Conservation (phyloP, 2,113 vertebrate genomes). For the Pluvianellus socialis region DNA sequence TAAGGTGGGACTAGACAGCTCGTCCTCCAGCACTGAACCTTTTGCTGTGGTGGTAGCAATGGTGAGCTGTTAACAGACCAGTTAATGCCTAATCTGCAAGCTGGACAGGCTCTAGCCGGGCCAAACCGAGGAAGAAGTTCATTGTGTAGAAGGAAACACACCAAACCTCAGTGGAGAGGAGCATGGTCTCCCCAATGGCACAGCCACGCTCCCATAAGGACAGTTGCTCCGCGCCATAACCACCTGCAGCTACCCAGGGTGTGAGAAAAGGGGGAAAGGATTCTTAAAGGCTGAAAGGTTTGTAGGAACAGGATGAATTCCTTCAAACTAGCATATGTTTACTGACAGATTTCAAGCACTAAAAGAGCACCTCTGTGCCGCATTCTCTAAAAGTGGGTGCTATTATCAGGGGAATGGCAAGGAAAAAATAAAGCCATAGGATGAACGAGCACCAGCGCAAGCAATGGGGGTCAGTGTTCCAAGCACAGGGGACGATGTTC, state of each 20-base stretch:
- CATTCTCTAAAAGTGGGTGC: not conserved
- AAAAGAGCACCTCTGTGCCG: not conserved
- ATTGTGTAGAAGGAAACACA: not conserved
- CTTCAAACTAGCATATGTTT: not conserved
- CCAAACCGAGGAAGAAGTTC: not conserved
- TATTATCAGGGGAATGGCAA: not conserved
- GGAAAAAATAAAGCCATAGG: not conserved
- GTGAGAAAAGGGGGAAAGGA: not conserved
- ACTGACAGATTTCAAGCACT: not conserved
- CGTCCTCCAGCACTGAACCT: not conserved
- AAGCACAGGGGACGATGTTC: not conserved
- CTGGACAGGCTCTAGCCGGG: not conserved
- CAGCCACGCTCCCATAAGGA: rapidly evolving
- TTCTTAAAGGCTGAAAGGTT: not conserved
- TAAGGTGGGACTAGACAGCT: not conserved
- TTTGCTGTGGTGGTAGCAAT: not conserved
- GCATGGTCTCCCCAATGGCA: not conserved
- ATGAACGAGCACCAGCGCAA: not conserved
- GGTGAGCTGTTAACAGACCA: not conserved
- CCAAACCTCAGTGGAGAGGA: not conserved
- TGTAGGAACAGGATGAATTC: not conserved
- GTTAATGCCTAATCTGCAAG: not conserved
- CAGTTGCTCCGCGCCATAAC: not conserved
- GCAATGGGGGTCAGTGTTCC: rapidly evolving
- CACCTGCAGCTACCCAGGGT: not conserved